Conservation (phyloP, 2,888 invertebrate genomes). For the Noctuana brunneofusca region DNA sequence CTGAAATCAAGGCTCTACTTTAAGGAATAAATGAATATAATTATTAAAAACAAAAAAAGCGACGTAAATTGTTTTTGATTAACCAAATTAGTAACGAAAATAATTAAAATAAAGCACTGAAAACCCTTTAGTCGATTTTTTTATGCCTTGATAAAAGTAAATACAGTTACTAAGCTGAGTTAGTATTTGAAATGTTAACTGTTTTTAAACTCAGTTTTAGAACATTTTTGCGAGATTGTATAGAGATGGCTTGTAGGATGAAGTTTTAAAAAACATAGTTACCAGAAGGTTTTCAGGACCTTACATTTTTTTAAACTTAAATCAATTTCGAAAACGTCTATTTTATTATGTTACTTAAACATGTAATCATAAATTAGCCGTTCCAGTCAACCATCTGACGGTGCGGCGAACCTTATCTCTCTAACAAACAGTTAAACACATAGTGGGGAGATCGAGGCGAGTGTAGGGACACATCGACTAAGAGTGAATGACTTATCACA, state of each 20-base stretch:
- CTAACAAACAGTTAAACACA: slow-evolving; percentile 44
- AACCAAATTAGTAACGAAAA: slow-evolving; percentile 5
- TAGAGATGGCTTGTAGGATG: too few relatives aligned
- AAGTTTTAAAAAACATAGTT: not conserved
- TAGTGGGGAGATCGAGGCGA: slow-evolving; percentile 66
- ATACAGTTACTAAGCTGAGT: too few relatives aligned
- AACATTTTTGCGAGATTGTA: too few relatives aligned
- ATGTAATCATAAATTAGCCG: slow-evolving; percentile 15
- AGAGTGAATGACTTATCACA: slow-evolving; percentile 63
- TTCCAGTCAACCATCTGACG: slow-evolving; percentile 18
- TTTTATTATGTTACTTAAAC: slow-evolving; percentile 2
- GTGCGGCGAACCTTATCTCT: slow-evolving; percentile 18
- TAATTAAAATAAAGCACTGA: slow-evolving; percentile 4
- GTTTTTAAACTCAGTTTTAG: too few relatives aligned
- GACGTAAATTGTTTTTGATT: slow-evolving; percentile 7
- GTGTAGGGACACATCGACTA: slow-evolving; percentile 70
- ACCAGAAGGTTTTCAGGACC: slow-evolving; percentile 13
- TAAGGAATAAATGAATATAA: slow-evolving; percentile 25
- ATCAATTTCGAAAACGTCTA: slow-evolving; percentile 9
- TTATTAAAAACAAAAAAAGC: slow-evolving; percentile 1
- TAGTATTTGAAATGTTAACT: too few relatives aligned
- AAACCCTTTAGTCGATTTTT: slow-evolving; percentile 5
- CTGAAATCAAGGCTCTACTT: slow-evolving; percentile 45
- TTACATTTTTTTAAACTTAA: slow-evolving; percentile 4
- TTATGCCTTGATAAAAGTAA: too few relatives aligned